Evolutionary conservation across 2,113 vertebrate species (phyloP).

Genomic region (Barbus barbus): DNA sequence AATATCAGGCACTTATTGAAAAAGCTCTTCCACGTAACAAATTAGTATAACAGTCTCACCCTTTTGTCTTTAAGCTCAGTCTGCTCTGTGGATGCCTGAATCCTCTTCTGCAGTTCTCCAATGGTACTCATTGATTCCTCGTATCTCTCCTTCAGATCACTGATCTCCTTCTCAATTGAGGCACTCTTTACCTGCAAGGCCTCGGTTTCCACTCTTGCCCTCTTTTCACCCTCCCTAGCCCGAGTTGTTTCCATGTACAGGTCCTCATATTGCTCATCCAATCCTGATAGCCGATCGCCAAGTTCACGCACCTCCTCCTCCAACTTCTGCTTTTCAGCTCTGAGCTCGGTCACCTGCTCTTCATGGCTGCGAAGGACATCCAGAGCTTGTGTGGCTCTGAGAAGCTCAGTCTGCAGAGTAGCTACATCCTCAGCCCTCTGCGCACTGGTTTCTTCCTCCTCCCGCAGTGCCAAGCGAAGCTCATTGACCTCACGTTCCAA

Average conservation of each 20-base stretch:
- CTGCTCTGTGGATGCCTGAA: slow-evolving; percentile 88
- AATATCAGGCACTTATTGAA: neutral
- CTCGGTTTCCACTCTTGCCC: slow-evolving; percentile 77
- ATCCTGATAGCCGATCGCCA: slow-evolving; percentile 68
- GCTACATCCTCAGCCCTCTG: slow-evolving; percentile 73
- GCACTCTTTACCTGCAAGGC: slow-evolving; percentile 75
- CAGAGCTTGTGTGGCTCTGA: slow-evolving; percentile 73
- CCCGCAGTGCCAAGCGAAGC: slow-evolving; percentile 67
- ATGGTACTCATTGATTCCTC: slow-evolving; percentile 87
- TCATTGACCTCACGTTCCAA: slow-evolving; percentile 73
- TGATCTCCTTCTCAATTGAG: slow-evolving; percentile 86
- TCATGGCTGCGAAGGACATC: slow-evolving; percentile 75
- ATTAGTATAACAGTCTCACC: slow-evolving; percentile 70
- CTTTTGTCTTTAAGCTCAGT: slow-evolving; percentile 95
- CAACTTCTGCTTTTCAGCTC: slow-evolving; percentile 75
- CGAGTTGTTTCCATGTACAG: slow-evolving; percentile 71
- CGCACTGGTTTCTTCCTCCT: slow-evolving; percentile 79
- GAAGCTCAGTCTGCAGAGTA: slow-evolving; percentile 79
- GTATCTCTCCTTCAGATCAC: slow-evolving; percentile 87
- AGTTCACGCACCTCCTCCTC: slow-evolving; percentile 77
- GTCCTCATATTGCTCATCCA: slow-evolving; percentile 76
- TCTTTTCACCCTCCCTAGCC: slow-evolving; percentile 74
- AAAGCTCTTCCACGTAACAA: neutral
- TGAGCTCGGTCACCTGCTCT: slow-evolving; percentile 74
- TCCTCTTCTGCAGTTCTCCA: slow-evolving; percentile 86